Conservation (phyloP, 1,140 invertebrate species). For the Sitophilus oryzae region DNA sequence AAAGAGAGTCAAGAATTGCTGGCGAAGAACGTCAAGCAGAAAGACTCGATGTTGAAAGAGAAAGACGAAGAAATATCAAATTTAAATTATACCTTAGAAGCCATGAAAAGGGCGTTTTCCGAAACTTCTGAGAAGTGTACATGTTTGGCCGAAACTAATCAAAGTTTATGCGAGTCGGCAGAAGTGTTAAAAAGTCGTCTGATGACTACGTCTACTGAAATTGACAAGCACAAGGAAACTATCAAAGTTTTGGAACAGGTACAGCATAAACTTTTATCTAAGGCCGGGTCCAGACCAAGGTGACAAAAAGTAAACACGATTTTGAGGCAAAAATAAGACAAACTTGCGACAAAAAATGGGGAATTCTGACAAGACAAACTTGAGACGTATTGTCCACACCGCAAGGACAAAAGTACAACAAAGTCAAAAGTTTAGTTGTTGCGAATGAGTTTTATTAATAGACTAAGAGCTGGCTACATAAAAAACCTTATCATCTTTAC, state of each 20-base stretch:
- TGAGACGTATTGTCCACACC: too few relatives aligned
- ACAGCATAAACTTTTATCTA: too few relatives aligned
- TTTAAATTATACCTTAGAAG: conserved; percentile 16
- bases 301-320: too few relatives aligned
- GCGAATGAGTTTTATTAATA: too few relatives aligned
- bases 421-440: too few relatives aligned
- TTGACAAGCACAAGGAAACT: conserved; percentile 13
- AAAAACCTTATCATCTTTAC: too few relatives aligned
- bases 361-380: too few relatives aligned
- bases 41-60: conserved; percentile 4
- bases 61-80: conserved; percentile 14
- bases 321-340: too few relatives aligned
- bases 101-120: conserved; percentile 10
- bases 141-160: conserved; percentile 16
- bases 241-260: conserved; percentile 21
- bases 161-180: conserved; percentile 18
- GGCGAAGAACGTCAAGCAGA: conserved; percentile 6
- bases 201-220: conserved; percentile 5
- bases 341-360: too few relatives aligned
- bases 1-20: conserved; percentile 19
- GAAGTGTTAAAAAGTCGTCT: conserved; percentile 20
- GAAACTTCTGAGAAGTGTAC: conserved; percentile 20
- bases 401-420: too few relatives aligned
- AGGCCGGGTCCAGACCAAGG: too few relatives aligned
- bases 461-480: too few relatives aligned